Conservation (phyloP, 2,113 vertebrate species). For the Clarias batrachus region DNA sequence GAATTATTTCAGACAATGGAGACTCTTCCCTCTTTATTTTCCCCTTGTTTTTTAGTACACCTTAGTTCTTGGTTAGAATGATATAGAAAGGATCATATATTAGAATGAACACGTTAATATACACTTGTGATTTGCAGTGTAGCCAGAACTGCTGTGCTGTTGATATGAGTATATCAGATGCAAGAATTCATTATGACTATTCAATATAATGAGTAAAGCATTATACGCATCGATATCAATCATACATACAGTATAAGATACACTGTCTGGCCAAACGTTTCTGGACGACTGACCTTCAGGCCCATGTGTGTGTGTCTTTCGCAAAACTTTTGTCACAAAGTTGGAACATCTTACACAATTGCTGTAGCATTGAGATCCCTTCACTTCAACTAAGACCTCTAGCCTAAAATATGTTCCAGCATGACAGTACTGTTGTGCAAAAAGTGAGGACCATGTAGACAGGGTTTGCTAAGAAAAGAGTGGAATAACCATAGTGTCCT, state of each 20-base stretch:
- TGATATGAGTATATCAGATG: neutral
- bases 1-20: neutral
- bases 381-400: neutral
- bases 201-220: neutral
- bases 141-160: no score
- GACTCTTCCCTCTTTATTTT: no score
- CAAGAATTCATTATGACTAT: neutral
- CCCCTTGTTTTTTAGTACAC: neutral
- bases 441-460: neutral
- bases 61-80: neutral
- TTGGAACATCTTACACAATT: neutral
- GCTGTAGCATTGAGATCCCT: neutral
- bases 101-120: neutral
- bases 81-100: neutral
- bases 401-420: neutral
- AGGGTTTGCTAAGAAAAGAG: neutral
- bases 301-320: neutral
- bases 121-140: no score
- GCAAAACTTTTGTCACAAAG: neutral
- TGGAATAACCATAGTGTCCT: neutral
- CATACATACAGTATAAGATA: neutral
- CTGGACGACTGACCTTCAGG: neutral
- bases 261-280: neutral
- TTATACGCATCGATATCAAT: neutral
- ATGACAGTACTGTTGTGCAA: neutral